Base-by-base conservation (phyloP, 2,113 vertebrate genomes). In the Pan troglodytes region DNA sequence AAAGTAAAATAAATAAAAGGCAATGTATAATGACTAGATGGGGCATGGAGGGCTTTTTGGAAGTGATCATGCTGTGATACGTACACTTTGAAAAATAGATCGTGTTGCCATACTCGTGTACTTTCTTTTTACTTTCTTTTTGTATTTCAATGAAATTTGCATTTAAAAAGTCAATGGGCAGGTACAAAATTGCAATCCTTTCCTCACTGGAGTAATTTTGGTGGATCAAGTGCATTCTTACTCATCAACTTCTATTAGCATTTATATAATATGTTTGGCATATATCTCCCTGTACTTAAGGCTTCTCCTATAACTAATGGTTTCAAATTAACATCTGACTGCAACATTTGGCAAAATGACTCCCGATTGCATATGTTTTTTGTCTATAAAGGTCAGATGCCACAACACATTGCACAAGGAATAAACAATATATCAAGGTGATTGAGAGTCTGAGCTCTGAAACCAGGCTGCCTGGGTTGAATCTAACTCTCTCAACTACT, bases 201-300 rank as follows among this genome's bases (percentile, higher is more conserved):
- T 92, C 38, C 75, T 86, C 94, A 57, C 7, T 70, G 59, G 75
- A 61, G 64, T 68, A 40, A 90, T 93, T 94, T 84, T 83, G 50
- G 35, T 55, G 57, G 75, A 68, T 93, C 50, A 82, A 80, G 40
- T 75, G 25, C 22, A 22, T 87, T 92, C 76, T 80, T 94, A 95
- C 48, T 86, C 64, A 95, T 81, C 95, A 94, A 79, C 75, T 92
- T 70, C 88, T 89, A 57, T 83, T 92, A 94, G 88, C 88, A 78
- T 61, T 75, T 70, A 70, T 93, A 88, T 93, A 95, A 88, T 83
- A 59, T 45, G 30, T 87, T 88, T 91, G 35, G 61, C 86, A 59
- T 84, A 52, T 50, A 67, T 80, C 76, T 96, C 70, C 68, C 57
- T 72, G 3, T 7, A 73, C 27, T 55, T 75, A 78, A 64, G 72